Percentiles rank a stretch among this genome's conserved stretches.
Conservation (phyloP, 1,140 invertebrate genomes). For the Venturia canescens region DNA sequence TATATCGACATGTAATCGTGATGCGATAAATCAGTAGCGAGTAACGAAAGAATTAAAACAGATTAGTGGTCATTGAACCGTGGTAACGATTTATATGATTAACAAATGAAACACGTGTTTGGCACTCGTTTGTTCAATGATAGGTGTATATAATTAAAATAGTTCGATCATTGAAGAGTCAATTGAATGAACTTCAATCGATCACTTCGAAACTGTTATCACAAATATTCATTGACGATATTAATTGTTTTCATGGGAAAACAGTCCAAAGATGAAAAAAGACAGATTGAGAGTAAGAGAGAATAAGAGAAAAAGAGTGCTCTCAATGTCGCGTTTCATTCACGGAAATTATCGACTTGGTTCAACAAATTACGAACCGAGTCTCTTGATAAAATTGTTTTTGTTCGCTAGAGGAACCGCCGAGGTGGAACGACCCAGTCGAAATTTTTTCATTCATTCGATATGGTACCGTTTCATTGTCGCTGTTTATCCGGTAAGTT, state of each 20-base stretch:
- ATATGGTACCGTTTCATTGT: too few species aligned
- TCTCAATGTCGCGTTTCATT: slow-evolving; percentile 37
- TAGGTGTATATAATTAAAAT: slow-evolving; percentile 1
- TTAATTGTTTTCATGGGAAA: slow-evolving; percentile 30
- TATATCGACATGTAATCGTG: too few species aligned
- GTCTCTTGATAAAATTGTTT: slow-evolving; percentile 39
- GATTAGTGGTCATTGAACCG: neutral
- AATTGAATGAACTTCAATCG: neutral
- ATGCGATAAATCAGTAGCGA: too few species aligned
- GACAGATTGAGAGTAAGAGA: slow-evolving; percentile 5
- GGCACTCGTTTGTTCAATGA: neutral
- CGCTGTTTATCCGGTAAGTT: too few species aligned
- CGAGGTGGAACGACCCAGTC: too few species aligned
- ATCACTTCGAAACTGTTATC: slow-evolving; percentile 35
- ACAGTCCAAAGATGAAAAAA: slow-evolving; percentile 1
- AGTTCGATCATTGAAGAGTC: neutral
- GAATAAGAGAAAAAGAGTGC: neutral
- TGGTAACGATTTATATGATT: neutral
- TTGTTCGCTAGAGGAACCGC: slow-evolving; percentile 26
- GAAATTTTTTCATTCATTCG: slow-evolving; percentile 36
- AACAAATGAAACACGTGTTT: slow-evolving; percentile 4
- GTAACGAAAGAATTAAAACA: neutral
- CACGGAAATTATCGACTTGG: slow-evolving; percentile 27
- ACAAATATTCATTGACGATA: slow-evolving; percentile 34
- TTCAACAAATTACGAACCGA: neutral